These are phyloP conservation scores for Phenganax subtilis DNA, from an alignment of 92 coral and sea anemone genomes.

Conservation along the genomic window DNA sequence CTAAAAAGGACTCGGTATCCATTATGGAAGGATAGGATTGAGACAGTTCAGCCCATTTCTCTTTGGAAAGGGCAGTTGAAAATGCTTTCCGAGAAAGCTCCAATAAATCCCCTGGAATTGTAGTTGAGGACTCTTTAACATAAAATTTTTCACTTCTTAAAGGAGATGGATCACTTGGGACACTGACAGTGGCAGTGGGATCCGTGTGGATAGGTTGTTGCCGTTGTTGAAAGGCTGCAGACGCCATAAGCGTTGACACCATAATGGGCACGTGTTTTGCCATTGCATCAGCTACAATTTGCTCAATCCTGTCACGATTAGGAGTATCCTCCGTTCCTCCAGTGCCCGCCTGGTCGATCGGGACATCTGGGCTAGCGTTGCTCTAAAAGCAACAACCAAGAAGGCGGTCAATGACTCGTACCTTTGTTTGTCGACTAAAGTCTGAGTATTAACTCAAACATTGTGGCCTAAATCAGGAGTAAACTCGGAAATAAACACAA, in stretches of 20 bases:
- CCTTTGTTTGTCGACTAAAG: conserved; percentile 9
- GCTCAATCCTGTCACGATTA: conserved; percentile 14
- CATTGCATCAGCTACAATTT: conserved; percentile 23
- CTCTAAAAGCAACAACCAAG: conserved; percentile 31
- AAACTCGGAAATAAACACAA: background rate
- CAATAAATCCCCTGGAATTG: conserved; percentile 43
- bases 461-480: background rate
- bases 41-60: conserved; percentile 45
- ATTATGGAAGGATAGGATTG: conserved; percentile 44
- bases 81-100: conserved; percentile 49
- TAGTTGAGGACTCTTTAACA: conserved; percentile 31
- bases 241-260: background rate
- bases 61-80: conserved; percentile 48
- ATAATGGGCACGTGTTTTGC: conserved; percentile 1
- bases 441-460: background rate
- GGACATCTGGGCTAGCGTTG: conserved; percentile 30
- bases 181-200: no score
- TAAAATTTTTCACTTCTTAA: conserved; percentile 40
- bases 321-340: background rate
- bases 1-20: conserved; percentile 43
- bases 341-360: conserved; percentile 47
- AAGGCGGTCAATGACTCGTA: conserved; percentile 54
- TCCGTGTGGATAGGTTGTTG: background rate
- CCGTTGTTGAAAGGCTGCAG: conserved; percentile 1
- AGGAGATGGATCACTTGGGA: background rate